A percentile compares a stretch with the other conserved stretches of the same genome.
Conservation (phyloP, 1,140 invertebrate genomes). For the Trichonephila clavipes region DNA sequence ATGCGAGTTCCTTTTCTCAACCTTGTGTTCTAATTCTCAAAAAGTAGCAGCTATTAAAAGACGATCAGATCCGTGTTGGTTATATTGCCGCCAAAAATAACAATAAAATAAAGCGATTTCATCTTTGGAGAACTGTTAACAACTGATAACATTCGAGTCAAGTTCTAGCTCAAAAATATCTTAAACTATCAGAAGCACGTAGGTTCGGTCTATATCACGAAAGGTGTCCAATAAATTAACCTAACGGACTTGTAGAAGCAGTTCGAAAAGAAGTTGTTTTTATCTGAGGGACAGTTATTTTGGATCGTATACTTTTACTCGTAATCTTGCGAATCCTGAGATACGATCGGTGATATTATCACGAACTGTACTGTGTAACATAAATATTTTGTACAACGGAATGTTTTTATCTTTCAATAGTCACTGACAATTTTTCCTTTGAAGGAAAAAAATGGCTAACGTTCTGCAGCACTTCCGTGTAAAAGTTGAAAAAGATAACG, state of each 20-base stretch:
- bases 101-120: neutral
- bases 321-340: neutral
- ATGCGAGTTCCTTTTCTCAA: neutral
- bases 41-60: conserved; percentile 7
- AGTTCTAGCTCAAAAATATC: neutral
- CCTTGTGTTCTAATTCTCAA: neutral
- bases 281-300: neutral
- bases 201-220: neutral
- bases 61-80: conserved; percentile 6
- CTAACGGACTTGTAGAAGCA: neutral
- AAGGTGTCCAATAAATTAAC: neutral
- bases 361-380: too few relatives aligned
- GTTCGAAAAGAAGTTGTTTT: neutral
- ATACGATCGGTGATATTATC: too few relatives aligned
- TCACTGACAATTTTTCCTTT: too few relatives aligned
- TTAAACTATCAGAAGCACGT: neutral
- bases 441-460: too few relatives aligned
- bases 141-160: neutral
- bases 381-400: too few relatives aligned
- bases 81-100: neutral
- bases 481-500: too few relatives aligned
- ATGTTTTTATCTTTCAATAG: too few relatives aligned
- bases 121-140: neutral
- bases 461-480: too few relatives aligned
- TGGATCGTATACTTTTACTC: neutral